These are phyloP conservation scores for Ophion slaviceki DNA, from an alignment of 2,888 invertebrate genomes.

Conservation along the genomic window DNA sequence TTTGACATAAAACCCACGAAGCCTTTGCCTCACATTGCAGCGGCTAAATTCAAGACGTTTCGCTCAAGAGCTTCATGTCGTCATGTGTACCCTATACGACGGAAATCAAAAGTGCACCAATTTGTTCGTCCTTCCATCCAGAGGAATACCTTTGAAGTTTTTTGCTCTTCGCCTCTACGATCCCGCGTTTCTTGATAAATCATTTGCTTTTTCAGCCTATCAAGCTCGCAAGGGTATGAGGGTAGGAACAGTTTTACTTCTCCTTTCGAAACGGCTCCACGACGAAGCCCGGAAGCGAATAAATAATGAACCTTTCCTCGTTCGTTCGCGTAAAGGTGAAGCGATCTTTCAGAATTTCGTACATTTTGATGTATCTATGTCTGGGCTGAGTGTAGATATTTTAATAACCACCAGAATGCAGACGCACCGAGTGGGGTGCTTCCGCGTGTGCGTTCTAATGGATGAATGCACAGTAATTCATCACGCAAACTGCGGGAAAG, in stretches of 20 bases:
- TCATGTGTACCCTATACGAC: background rate
- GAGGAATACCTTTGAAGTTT: too few species aligned
- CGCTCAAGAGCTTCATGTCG: background rate
- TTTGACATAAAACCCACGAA: background rate
- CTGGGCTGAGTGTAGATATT: background rate
- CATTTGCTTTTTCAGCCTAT: background rate
- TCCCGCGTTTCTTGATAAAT: background rate
- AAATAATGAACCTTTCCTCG: background rate
- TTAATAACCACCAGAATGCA: conserved; percentile 49
- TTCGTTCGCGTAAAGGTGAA: background rate
- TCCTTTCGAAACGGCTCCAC: background rate
- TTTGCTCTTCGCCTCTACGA: background rate
- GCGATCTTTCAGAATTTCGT: conserved; percentile 1
- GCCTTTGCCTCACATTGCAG: background rate
- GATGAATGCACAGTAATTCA: conserved; percentile 61
- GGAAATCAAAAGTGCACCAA: background rate
- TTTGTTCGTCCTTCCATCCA: too few species aligned
- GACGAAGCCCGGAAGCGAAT: background rate
- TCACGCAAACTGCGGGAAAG: conserved; percentile 59
- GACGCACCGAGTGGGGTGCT: conserved; percentile 46
- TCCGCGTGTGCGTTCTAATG: conserved; percentile 53
- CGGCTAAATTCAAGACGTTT: background rate
- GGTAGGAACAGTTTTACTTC: background rate
- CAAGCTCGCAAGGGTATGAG: background rate
- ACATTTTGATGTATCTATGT: background rate